These are phyloP conservation scores for Melanostigma gelatinosum DNA, from an alignment of 2,113 vertebrate genomes.

Conservation along the genomic window DNA sequence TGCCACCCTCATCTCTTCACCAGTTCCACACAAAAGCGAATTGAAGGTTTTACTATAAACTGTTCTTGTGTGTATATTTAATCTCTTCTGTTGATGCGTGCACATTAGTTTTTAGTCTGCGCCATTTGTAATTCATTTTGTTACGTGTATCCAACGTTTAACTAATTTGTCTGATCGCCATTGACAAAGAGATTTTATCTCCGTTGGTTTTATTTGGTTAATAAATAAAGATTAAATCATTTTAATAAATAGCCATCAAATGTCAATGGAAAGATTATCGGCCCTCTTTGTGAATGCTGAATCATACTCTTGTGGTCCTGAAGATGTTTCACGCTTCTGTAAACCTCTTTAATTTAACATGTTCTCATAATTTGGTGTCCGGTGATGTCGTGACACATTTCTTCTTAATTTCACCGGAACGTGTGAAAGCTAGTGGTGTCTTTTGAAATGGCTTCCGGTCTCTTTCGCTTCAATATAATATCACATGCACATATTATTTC, in stretches of 20 bases:
- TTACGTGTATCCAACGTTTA: too few species aligned
- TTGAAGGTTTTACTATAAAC: too few species aligned
- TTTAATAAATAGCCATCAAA: background rate
- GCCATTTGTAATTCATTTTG: too few species aligned
- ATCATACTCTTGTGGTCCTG: slow-evolving; percentile 2
- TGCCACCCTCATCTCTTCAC: too few species aligned
- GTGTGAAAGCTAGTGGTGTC: background rate
- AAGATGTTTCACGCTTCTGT: slow-evolving; percentile 5
- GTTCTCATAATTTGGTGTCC: background rate
- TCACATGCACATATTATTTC: background rate
- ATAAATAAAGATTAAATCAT: too few species aligned
- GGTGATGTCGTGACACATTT: background rate
- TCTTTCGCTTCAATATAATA: background rate
- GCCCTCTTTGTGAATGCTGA: slow-evolving; percentile 1
- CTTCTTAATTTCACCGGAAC: background rate
- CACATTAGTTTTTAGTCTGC: too few species aligned
- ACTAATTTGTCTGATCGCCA: too few species aligned
- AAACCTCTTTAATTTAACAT: background rate
- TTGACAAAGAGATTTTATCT: too few species aligned
- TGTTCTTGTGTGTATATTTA: too few species aligned
- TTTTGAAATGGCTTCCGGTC: slow-evolving; percentile 7
- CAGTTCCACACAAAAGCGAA: too few species aligned
- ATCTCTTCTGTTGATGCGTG: too few species aligned
- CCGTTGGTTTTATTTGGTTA: too few species aligned
- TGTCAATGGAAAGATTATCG: slow-evolving; percentile 15